Evolutionary conservation across 2,888 invertebrate species (phyloP).

Genomic region (Caenorhabditis sp.): DNA sequence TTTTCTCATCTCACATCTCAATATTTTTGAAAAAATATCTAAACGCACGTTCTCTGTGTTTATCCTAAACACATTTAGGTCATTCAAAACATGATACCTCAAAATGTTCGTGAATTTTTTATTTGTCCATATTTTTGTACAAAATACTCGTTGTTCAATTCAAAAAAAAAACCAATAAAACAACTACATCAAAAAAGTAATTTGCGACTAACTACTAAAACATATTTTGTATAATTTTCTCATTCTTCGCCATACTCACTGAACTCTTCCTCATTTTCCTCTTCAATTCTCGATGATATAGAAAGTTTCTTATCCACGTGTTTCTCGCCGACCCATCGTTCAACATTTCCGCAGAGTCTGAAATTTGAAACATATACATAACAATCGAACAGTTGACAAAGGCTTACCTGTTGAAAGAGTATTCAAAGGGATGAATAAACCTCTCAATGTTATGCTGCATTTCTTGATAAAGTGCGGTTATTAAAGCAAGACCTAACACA

Average conservation of each 20-base stretch:
- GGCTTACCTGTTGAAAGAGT: constrained; percentile 47
- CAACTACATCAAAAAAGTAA: neutral
- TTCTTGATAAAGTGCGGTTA: constrained; percentile 52
- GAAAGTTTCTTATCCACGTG: constrained; percentile 25
- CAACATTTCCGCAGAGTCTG: constrained; percentile 25
- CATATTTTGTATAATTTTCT: neutral
- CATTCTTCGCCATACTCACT: constrained; percentile 26
- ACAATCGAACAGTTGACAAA: no score
- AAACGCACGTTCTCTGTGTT: no score
- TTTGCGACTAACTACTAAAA: no score
- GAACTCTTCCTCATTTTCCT: constrained; percentile 36
- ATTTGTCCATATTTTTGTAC: neutral
- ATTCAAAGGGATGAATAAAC: constrained; percentile 54
- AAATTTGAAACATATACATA: neutral
- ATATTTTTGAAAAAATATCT: no score
- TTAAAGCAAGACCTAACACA: constrained; percentile 52
- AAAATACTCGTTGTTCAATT: neutral
- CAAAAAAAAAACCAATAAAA: neutral
- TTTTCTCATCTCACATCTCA: no score
- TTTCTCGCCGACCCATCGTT: constrained; percentile 38
- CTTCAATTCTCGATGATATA: constrained; percentile 25
- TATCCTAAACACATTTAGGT: no score
- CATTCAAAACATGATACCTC: no score
- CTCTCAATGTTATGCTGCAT: constrained; percentile 62
- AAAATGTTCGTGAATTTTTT: neutral